Percentiles rank a stretch among this genome's conserved stretches.
Conservation (phyloP, 2,113 vertebrate species). For the Actenoides lindsayi region DNA sequence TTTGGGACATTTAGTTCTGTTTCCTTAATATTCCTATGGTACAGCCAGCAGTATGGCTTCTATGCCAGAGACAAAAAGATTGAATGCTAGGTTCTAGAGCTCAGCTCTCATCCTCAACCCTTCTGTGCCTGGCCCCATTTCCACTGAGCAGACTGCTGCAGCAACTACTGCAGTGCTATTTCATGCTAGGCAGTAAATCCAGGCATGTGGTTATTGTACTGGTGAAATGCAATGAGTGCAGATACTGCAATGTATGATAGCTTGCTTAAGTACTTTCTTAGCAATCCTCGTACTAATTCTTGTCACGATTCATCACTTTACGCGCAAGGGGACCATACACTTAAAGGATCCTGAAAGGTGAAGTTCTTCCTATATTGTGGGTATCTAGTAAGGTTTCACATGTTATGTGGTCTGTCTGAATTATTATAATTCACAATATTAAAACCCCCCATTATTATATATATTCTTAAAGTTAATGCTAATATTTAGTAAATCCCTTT, state of each 20-base stretch:
- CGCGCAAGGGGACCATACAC: background rate
- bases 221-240: background rate
- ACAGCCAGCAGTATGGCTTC: background rate
- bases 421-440: background rate
- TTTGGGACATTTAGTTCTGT: background rate
- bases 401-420: background rate
- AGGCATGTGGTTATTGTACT: background rate
- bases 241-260: background rate
- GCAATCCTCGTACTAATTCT: background rate
- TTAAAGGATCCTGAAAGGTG: background rate
- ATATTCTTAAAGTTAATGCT: background rate
- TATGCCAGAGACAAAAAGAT: background rate
- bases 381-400: background rate
- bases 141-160: background rate
- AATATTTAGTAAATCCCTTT: background rate
- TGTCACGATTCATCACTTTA: background rate
- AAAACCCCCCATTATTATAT: too few relatives aligned
- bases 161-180: background rate
- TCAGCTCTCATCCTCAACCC: background rate
- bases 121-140: background rate
- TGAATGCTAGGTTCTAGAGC: background rate
- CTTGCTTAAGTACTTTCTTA: background rate
- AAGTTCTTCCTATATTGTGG: background rate
- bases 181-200: background rate
- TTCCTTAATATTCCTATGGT: background rate